Evolutionary conservation across 2,113 vertebrate genomes (phyloP).

Genomic region (Excalfactoria chinensis): DNA sequence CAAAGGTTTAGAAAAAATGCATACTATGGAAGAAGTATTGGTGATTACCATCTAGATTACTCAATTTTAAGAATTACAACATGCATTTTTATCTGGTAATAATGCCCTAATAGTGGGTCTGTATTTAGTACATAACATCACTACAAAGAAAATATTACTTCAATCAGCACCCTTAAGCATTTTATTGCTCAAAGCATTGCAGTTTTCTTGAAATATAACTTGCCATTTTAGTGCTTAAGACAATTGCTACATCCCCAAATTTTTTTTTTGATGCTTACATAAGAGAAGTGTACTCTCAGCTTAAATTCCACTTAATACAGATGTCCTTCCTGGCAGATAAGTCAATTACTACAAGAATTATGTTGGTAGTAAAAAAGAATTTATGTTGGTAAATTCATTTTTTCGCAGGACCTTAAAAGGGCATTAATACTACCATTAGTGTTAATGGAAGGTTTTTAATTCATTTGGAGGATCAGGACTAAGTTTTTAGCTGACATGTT

Average conservation of each 20-base stretch:
- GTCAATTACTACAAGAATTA: not conserved
- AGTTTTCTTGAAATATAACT: not conserved
- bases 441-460: not conserved
- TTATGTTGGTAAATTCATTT: not conserved
- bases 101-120: not conserved
- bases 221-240: not conserved
- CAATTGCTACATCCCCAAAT: not conserved
- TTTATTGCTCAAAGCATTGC: not conserved
- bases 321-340: not conserved
- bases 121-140: not conserved
- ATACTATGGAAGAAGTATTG: not conserved
- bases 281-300: not conserved
- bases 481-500: not conserved
- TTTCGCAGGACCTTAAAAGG: not conserved
- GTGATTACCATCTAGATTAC: not conserved
- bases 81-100: not conserved
- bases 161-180: not conserved
- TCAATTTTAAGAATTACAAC: not conserved
- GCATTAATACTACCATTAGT: not conserved
- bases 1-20: not conserved
- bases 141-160: not conserved
- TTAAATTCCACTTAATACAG: not conserved
- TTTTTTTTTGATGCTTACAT: not conserved
- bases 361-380: not conserved
- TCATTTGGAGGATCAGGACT: not conserved